A percentile compares a stretch with the other conserved stretches of the same genome.
Evolutionary conservation across 2,797 vertebrate species (phyloP).

Genomic region (Glyptemys insculpta): DNA sequence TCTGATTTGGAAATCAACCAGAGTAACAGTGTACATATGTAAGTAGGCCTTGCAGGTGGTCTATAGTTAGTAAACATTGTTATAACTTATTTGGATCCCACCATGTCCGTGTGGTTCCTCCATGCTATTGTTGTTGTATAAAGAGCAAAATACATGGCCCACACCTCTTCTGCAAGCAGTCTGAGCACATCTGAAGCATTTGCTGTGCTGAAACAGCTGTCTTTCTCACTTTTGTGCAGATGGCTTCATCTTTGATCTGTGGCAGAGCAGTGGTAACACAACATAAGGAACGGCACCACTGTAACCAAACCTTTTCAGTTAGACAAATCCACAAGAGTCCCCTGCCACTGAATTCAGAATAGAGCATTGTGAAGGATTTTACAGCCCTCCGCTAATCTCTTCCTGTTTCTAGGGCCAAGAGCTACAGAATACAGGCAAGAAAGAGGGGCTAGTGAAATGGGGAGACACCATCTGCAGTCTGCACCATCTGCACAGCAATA

Average conservation of each 20-base stretch:
- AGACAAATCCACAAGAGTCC: neutral
- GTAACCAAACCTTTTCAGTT: neutral
- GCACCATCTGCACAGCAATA: neutral
- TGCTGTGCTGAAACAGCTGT: neutral
- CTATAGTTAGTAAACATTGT: neutral
- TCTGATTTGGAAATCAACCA: neutral
- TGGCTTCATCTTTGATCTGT: neutral
- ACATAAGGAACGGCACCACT: neutral
- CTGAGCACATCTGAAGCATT: neutral
- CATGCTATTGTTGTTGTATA: neutral
- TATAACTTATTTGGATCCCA: neutral
- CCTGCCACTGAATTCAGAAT: neutral
- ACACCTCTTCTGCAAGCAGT: neutral
- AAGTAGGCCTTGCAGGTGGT: neutral
- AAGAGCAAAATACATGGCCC: neutral
- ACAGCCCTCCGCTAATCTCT: neutral
- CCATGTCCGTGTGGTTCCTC: neutral
- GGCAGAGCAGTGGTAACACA: neutral
- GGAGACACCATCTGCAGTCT: neutral
- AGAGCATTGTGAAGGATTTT: neutral
- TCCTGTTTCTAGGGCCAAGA: neutral
- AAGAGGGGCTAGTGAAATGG: neutral
- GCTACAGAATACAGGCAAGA: neutral
- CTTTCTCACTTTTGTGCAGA: neutral
- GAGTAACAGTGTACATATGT: rapidly evolving